Conservation (phyloP, 1,140 invertebrate genomes). For the Orius insidiosus region DNA sequence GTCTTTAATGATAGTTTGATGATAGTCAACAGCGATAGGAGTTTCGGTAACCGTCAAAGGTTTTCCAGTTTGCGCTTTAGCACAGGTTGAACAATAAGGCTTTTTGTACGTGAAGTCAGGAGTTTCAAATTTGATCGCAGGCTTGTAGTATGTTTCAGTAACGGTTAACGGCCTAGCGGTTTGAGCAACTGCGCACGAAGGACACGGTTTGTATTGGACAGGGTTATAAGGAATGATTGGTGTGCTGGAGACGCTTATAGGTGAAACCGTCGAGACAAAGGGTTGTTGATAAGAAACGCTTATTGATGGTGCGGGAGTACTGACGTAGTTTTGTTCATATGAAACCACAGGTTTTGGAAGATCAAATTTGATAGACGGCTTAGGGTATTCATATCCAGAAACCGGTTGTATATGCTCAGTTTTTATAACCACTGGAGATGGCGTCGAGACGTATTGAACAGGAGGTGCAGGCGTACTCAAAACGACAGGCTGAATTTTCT, state of each 20-base stretch:
- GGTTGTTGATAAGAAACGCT: constrained; percentile 11
- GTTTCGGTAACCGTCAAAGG: no score
- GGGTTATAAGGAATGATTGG: constrained; percentile 21
- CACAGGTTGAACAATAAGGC: no score
- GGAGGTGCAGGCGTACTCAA: constrained; percentile 8
- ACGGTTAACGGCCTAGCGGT: constrained; percentile 6
- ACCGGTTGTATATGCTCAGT: not conserved
- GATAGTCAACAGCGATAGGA: no score
- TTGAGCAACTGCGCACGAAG: not conserved
- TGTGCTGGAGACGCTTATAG: constrained; percentile 12
- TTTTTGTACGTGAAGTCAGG: no score
- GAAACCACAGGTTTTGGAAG: not conserved
- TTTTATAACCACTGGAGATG: constrained; percentile 4
- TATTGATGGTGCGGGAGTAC: not conserved
- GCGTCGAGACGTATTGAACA: constrained; percentile 15
- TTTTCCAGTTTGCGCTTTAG: no score
- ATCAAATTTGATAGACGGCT: constrained; percentile 5
- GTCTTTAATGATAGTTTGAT: no score
- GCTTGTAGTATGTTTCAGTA: no score
- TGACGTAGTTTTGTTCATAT: not conserved
- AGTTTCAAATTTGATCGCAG: no score
- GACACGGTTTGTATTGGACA: constrained; percentile 10
- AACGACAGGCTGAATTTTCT: constrained; percentile 7
- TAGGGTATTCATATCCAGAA: constrained; percentile 5
- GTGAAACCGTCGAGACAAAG: not conserved